Evolutionary conservation across 2,888 invertebrate species (phyloP), one percentile per base, ranked within the genome.

Genomic region (Cheilosia variabilis): DNA sequence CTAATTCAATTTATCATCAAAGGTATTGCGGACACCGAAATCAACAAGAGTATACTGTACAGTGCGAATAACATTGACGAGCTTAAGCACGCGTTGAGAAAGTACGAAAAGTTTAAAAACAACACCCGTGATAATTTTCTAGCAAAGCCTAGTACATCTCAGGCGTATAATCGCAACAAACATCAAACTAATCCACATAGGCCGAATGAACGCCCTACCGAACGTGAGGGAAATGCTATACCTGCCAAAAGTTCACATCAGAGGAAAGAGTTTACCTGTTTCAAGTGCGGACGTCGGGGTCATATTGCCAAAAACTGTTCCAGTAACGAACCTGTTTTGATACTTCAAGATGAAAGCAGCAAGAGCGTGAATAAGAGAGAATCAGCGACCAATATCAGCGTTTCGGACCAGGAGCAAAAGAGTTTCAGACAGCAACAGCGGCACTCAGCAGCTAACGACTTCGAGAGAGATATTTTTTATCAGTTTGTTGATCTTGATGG

Each of bases 1-100:
- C 19, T 81, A 5, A 75, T 75, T n/a, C 60, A 75, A 13, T 71
- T 69, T 34, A 63, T 78, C 31, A 65, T 78, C 45, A 71, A 63
- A 15, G 65, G 72, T 19, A 79, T 79, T 10, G 19, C 53, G 3
- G 82, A 82, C 41, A 43, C 62, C 10, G 52, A 53, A n/a, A 15
- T 53, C 34, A 84, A 84, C 24, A 78, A 78, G 19, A 43, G 55
- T 22, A n/a, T 75, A 34, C 55, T 68, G 22, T 75, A 65, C 52
- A 55, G 9, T 41, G 55, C 73, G 9, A 58, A 55, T 37, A 73
- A 52, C 24, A 66, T 83, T 2, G 50, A 17, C 0, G 62, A 78
- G 31, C 55, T 83, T 6, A 83, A 78, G 22, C 19, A 47, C 10
- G 52, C 47, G 9, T 37, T 83, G 10, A 37, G 37, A 37, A 37